phyloP scores from a whole-genome alignment of 2,113 vertebrate species.

The Brachyhypopomus occidentalis region DNA sequence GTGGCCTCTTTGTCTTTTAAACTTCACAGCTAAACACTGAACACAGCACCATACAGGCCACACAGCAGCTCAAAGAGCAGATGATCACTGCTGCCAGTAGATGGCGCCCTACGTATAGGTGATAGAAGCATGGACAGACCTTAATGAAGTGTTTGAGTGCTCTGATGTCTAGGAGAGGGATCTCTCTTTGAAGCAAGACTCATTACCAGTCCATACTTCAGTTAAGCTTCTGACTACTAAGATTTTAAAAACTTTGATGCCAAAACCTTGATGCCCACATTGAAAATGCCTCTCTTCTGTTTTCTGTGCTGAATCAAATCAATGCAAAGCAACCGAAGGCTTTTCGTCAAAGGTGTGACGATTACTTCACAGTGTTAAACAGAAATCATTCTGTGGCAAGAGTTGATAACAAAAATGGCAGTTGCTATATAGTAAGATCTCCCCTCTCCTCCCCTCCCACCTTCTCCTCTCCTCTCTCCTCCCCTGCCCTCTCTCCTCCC shows the following conservation, averaged over 20 bases:
- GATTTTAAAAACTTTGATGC: not conserved
- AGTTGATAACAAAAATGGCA: not conserved
- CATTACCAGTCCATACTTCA: conserved; percentile 1
- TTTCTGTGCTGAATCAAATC: not conserved
- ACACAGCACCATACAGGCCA: not conserved
- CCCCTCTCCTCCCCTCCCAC: too few species aligned
- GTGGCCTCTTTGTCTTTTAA: not conserved
- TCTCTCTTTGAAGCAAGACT: not conserved
- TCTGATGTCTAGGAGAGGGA: not conserved
- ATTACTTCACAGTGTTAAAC: not conserved
- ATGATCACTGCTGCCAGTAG: not conserved
- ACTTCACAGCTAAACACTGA: conserved; percentile 4
- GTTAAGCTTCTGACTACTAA: conserved; percentile 5
- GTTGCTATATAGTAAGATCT: not conserved
- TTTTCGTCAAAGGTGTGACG: not conserved
- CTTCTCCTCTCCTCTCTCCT: too few species aligned
- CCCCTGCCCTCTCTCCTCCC: too few species aligned
- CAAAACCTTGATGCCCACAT: not conserved
- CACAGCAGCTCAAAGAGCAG: not conserved
- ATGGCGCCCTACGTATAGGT: not conserved
- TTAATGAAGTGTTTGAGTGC: not conserved
- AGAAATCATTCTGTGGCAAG: too few species aligned
- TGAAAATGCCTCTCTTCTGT: not conserved
- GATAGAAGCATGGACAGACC: not conserved
- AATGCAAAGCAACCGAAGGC: not conserved